phyloP scores from a whole-genome alignment of 2,113 vertebrate species.

The Cololabis saira region DNA sequence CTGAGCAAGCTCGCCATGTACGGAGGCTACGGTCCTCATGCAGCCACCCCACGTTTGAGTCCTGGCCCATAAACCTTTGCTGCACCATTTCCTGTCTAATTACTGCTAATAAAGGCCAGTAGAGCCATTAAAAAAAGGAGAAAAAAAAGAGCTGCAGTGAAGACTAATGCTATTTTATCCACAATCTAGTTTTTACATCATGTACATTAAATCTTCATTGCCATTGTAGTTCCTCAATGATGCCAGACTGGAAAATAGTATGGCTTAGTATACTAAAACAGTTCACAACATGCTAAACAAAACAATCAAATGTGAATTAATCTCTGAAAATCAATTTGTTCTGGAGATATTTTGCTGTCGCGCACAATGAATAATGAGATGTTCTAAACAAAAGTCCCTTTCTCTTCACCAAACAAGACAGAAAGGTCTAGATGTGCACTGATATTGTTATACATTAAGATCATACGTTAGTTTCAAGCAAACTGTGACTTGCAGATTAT shows the following conservation, averaged over 20 bases:
- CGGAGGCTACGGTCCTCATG: too few relatives aligned
- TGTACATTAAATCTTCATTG: neutral
- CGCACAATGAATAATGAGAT: too few relatives aligned
- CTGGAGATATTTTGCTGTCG: neutral
- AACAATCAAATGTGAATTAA: slow-evolving; percentile 8
- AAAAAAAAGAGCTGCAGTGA: neutral
- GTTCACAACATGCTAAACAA: slow-evolving; percentile 21
- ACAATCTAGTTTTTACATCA: neutral
- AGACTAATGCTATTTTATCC: slow-evolving; percentile 8
- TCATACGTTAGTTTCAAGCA: slow-evolving; percentile 1
- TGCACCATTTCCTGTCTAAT: too few relatives aligned
- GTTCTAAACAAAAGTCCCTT: neutral
- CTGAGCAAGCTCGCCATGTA: too few relatives aligned
- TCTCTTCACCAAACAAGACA: neutral
- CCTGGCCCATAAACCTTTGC: too few relatives aligned
- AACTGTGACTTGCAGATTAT: slow-evolving; percentile 1
- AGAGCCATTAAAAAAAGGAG: neutral
- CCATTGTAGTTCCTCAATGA: slow-evolving; percentile 1
- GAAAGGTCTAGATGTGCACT: neutral
- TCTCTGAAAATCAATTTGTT: slow-evolving; percentile 12
- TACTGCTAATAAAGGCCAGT: too few relatives aligned
- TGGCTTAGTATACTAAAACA: slow-evolving; percentile 33
- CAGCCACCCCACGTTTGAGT: too few relatives aligned
- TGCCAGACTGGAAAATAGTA: slow-evolving; percentile 14
- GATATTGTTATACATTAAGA: neutral